Evolutionary conservation across 2,888 invertebrate genomes (phyloP).

Genomic region (Noctua comes): DNA sequence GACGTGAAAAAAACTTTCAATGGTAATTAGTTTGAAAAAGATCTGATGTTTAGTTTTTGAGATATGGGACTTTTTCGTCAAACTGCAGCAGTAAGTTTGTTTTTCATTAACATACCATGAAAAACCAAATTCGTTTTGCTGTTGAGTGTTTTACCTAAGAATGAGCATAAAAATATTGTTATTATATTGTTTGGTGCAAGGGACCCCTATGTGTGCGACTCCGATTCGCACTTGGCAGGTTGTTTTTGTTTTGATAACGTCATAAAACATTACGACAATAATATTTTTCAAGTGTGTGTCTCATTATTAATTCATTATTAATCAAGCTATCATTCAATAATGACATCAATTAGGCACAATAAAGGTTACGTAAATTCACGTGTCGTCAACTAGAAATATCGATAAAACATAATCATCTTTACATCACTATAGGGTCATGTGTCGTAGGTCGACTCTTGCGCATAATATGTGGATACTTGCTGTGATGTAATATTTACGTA

Average conservation of each 20-base stretch:
- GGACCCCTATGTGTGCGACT: too few species aligned
- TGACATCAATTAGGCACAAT: conserved; percentile 13
- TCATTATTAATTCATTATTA: conserved; percentile 1
- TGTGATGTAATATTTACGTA: conserved; percentile 84
- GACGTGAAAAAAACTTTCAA: too few species aligned
- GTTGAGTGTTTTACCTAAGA: too few species aligned
- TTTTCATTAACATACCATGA: too few species aligned
- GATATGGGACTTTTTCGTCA: too few species aligned
- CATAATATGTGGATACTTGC: conserved; percentile 71
- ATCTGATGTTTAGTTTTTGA: too few species aligned
- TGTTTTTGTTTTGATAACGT: neutral
- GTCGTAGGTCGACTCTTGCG: conserved; percentile 86
- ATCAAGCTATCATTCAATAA: conserved; percentile 10
- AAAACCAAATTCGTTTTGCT: too few species aligned
- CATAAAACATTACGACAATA: neutral
- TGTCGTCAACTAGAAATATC: conserved; percentile 27
- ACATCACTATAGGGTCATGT: conserved; percentile 80
- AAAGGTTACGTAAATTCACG: conserved; percentile 28
- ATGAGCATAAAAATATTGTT: too few species aligned
- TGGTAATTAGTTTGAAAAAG: too few species aligned
- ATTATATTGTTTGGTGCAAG: too few species aligned
- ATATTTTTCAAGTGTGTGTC: neutral
- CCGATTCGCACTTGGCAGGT: too few species aligned
- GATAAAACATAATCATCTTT: conserved; percentile 43
- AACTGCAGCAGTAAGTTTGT: too few species aligned